Conservation (phyloP, 1,140 invertebrate genomes). For the Papilio dardanus region DNA sequence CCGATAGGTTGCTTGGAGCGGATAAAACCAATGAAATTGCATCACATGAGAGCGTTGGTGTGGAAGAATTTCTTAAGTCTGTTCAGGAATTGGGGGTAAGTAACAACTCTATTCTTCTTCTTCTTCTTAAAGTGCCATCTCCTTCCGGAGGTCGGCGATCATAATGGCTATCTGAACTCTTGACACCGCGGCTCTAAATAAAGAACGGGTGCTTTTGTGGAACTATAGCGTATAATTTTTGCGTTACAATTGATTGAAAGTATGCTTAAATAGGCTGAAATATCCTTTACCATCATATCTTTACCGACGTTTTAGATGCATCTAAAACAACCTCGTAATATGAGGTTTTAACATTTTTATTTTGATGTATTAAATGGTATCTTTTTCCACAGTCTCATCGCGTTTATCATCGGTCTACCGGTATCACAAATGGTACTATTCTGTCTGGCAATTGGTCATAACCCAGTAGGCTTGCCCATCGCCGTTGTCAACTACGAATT, state of each 20-base stretch:
- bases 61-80: conserved; percentile 96
- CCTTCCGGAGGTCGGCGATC: too few relatives aligned
- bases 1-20: conserved; percentile 81
- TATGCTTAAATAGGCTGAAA: too few relatives aligned
- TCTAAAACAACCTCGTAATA: too few relatives aligned
- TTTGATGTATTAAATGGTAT: not conserved
- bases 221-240: too few relatives aligned
- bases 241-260: too few relatives aligned
- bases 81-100: conserved; percentile 95
- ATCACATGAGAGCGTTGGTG: conserved; percentile 92
- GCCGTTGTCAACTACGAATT: conserved; percentile 93
- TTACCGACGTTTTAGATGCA: too few relatives aligned
- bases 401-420: conserved; percentile 96
- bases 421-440: conserved; percentile 96
- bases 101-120: not conserved
- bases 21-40: conserved; percentile 85
- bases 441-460: conserved; percentile 96
- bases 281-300: too few relatives aligned
- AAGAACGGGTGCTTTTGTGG: too few relatives aligned
- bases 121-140: too few relatives aligned
- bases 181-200: too few relatives aligned
- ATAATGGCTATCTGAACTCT: too few relatives aligned
- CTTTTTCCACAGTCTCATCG: conserved; percentile 86
- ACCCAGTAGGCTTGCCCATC: conserved; percentile 91
- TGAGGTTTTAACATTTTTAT: not conserved